Percentiles rank a stretch among this genome's conserved stretches.
Evolutionary conservation across 1,140 invertebrate genomes (phyloP).

Genomic region (Aphelinus atriplicis): DNA sequence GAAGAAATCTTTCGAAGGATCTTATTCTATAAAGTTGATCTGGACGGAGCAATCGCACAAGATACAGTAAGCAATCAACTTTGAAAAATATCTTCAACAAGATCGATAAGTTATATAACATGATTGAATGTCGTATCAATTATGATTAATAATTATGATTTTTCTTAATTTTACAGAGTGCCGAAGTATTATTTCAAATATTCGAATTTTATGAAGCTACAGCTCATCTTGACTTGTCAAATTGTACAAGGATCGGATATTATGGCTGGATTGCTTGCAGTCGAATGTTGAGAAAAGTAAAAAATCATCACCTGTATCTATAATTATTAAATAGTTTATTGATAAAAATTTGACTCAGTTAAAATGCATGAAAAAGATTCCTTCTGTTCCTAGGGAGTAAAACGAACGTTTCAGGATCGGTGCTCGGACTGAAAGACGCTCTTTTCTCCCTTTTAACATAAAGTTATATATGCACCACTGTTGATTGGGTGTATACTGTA

Average conservation of each 20-base stretch:
- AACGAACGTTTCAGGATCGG: too few relatives aligned
- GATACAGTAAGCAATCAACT: slow-evolving; percentile 14
- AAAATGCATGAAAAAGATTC: too few relatives aligned
- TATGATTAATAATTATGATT: too few relatives aligned
- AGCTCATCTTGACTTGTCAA: slow-evolving; percentile 28
- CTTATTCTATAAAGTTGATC: slow-evolving; percentile 31
- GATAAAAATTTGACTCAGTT: too few relatives aligned
- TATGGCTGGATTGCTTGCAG: slow-evolving; percentile 37
- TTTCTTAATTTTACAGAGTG: slow-evolving; percentile 11
- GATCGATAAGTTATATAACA: background rate
- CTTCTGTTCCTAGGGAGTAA: too few relatives aligned
- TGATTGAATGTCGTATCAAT: too few relatives aligned
- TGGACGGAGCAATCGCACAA: slow-evolving; percentile 21
- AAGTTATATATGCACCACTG: too few relatives aligned
- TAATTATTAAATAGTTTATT: too few relatives aligned
- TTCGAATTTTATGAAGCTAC: slow-evolving; percentile 38
- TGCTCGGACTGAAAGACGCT: too few relatives aligned
- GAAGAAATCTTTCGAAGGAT: slow-evolving; percentile 35
- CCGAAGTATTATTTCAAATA: slow-evolving; percentile 34
- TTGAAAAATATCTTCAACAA: background rate
- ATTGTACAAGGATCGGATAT: slow-evolving; percentile 19
- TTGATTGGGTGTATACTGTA: too few relatives aligned
- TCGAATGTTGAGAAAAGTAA: slow-evolving; percentile 37
- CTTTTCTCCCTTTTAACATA: too few relatives aligned
- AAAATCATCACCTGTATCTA: background rate